Evolutionary conservation across 2,113 vertebrate genomes (phyloP).

Genomic region (Xiphias gladius): DNA sequence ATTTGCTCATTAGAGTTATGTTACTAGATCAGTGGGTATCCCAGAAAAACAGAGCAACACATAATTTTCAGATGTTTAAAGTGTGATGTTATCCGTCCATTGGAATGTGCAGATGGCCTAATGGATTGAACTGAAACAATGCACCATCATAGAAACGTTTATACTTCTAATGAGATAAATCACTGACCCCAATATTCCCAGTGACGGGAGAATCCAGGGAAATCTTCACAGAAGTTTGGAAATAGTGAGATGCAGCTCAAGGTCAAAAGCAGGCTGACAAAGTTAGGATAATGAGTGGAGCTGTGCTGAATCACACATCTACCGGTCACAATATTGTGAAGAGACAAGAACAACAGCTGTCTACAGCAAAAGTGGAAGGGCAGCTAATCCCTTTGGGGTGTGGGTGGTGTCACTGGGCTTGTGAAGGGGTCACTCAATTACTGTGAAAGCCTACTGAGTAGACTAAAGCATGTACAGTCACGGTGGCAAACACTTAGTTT

Average conservation of each 20-base stretch:
- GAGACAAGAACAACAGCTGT: slow-evolving; percentile 47
- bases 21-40: neutral
- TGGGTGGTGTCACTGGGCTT: slow-evolving; percentile 53
- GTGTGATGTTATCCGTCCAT: neutral
- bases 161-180: neutral
- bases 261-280: slow-evolving; percentile 49
- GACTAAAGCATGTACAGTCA: slow-evolving; percentile 70
- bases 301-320: slow-evolving; percentile 3
- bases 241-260: slow-evolving; percentile 30
- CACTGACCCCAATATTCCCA: neutral
- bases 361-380: slow-evolving; percentile 41
- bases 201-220: slow-evolving; percentile 1
- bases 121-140: neutral
- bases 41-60: neutral
- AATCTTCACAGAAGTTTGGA: slow-evolving; percentile 27
- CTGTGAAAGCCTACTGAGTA: slow-evolving; percentile 78
- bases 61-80: neutral
- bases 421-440: slow-evolving; percentile 73
- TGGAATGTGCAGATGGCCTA: neutral
- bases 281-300: slow-evolving; percentile 37
- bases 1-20: neutral
- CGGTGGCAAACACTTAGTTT: slow-evolving; percentile 63
- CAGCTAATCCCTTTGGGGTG: slow-evolving; percentile 69
- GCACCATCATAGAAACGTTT: neutral
- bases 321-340: slow-evolving; percentile 15